Conservation (phyloP, 2,888 invertebrate genomes). For the Steinernema hermaphroditum region DNA sequence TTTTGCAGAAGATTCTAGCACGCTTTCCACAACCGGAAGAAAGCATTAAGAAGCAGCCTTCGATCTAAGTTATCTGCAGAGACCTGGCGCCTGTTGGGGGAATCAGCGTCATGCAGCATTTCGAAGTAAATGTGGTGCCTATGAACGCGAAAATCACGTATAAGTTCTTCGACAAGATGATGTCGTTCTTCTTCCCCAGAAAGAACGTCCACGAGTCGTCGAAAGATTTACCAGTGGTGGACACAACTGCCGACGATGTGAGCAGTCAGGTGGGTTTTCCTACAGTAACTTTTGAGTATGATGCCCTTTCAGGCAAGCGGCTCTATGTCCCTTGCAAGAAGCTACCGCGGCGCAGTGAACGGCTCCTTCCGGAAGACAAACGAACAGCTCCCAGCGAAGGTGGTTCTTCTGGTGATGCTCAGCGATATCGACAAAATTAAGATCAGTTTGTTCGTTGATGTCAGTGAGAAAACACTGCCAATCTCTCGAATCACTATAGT, state of each 20-base stretch:
- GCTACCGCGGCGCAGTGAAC: slow-evolving; percentile 47
- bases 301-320: slow-evolving; percentile 22
- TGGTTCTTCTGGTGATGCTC: slow-evolving; percentile 19
- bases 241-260: slow-evolving; percentile 27
- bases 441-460: too few relatives aligned
- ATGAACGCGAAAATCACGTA: slow-evolving; percentile 72
- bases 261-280: slow-evolving; percentile 13
- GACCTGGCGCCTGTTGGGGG: slow-evolving; percentile 90
- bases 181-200: slow-evolving; percentile 88
- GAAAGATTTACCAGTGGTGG: slow-evolving; percentile 68
- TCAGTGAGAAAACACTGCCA: too few relatives aligned
- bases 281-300: too few relatives aligned
- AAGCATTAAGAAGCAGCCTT: slow-evolving; percentile 69
- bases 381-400: slow-evolving; percentile 19
- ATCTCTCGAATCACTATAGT: too few relatives aligned
- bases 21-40: slow-evolving; percentile 42
- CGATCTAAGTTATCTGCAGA: slow-evolving; percentile 88
- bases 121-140: slow-evolving; percentile 78
- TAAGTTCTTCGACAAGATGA: slow-evolving; percentile 83
- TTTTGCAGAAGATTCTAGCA: slow-evolving; percentile 45
- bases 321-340: slow-evolving; percentile 41
- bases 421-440: slow-evolving; percentile 97
- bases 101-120: slow-evolving; percentile 96
- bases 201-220: slow-evolving; percentile 72
- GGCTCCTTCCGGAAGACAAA: slow-evolving; percentile 43